Base-by-base conservation (phyloP, 2,888 invertebrate species). In the Phytoseiulus persimilis region DNA sequence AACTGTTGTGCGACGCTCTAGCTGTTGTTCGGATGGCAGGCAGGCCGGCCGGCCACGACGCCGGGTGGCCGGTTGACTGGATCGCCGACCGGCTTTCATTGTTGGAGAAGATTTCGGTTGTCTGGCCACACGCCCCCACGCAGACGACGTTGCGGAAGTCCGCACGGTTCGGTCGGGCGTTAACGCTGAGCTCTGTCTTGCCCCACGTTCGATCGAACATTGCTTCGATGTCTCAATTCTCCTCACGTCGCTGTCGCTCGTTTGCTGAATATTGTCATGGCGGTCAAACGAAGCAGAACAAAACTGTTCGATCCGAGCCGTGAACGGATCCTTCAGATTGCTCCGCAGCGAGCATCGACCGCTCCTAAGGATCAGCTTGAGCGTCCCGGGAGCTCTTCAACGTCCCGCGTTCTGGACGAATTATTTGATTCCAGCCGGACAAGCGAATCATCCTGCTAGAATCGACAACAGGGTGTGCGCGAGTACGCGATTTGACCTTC, bases 131-230 rank as follows among this genome's bases (percentile, higher is more conserved):
- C 65, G 65, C 65, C 65, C 65, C 65, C 65, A 65, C 28, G 65
- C 65, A 65, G 65, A 65, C 65, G 65, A 65, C 65, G 65, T 65
- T 65, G 65, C 65, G 65, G 65, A 65, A 65, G 65, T 65, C 65
- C 65, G 65, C 65, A 65, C 65, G 65, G 65, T 28, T 65, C 65
- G 65, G 18, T 18, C 65, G 65, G 65, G 65, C 65, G 65, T 65
- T 18, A 65, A 65, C 65, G 65, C 65, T 28, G 28, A 23, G 65
- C 65, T 65, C 65, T 65, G 65, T 65, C 23, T 65, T 65, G 65
- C 65, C 65, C 65, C 65, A 18, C 11, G 9, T 65, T 65, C 65
- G 65, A 65, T 65, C 65, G 65, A 28, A 65, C 65, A 39, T 6
- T 39, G 39, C 9, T 39, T 39, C 5, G 65, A 65, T 65, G 65